A percentile compares a stretch with the other conserved stretches of the same genome.
Evolutionary conservation across 2,888 invertebrate genomes (phyloP).

Genomic region (Rhingia campestris): DNA sequence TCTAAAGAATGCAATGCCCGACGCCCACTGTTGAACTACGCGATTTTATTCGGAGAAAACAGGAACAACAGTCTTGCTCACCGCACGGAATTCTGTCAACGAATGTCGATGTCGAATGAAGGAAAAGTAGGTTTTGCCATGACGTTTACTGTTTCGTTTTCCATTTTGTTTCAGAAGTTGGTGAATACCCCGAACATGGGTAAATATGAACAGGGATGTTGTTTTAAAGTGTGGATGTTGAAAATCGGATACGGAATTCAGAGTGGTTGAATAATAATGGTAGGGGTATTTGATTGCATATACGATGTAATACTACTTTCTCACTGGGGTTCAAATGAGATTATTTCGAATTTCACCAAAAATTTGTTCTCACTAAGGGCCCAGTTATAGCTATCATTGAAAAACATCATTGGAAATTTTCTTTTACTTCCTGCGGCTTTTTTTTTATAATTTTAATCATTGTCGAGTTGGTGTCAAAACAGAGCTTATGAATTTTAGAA

Average conservation of each 20-base stretch:
- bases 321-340: no score
- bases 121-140: slow-evolving; percentile 3
- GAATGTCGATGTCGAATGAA: slow-evolving; percentile 28
- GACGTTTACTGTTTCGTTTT: slow-evolving; percentile 15
- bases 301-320: no score
- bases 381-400: no score
- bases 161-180: slow-evolving; percentile 4
- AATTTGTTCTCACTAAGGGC: no score
- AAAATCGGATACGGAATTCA: neutral
- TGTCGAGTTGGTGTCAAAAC: no score
- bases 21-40: slow-evolving; percentile 34
- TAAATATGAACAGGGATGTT: neutral
- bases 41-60: neutral
- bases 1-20: slow-evolving; percentile 14
- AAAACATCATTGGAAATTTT: no score
- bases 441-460: no score
- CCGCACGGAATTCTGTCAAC: slow-evolving; percentile 1
- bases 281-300: no score
- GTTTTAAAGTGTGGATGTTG: neutral
- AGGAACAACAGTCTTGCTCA: neutral
- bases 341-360: no score
- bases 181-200: neutral
- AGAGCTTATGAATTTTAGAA: no score
- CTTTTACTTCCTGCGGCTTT: no score
- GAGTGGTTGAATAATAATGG: no score